Evolutionary conservation across 2,113 vertebrate genomes (phyloP), one percentile per base, ranked within the genome.

Genomic region (Fregata magnificens): DNA sequence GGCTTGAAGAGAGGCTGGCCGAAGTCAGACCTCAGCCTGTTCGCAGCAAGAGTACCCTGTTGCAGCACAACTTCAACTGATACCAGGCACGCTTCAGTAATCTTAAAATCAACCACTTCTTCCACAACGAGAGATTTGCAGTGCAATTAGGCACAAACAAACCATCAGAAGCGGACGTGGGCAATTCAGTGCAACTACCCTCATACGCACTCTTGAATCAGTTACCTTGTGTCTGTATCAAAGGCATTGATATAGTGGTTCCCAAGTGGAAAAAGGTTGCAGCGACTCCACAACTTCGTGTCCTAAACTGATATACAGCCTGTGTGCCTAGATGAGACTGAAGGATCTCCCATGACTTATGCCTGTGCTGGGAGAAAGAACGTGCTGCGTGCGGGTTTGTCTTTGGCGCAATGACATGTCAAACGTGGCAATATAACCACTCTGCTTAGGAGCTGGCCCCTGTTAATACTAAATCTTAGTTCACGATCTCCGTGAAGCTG

Each of bases 81-180:
- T 25, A 70, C 3, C 45, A 63, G 45, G 45, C 53, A 73, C 1
- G 1, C 61, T 87, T 50, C 45, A 22, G 45, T 50, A 82, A 94
- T 82, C 78, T 87, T 70, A 76, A 92, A 87, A 95, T 61, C 93
- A 87, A n/a, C 61, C 83, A 72, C 86, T 91, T 72, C 49, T 89
- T 79, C 65, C 83, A 61, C 62, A 79, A 36, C 4, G 11, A 77
- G 81, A 36, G 70, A 63, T 85, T 63, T 77, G 49, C 66, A 62
- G 84, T 38, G 74, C 42, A 62, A 44, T 80, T 80, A 65, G 40
- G 62, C 49, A 47, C 63, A 63, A 78, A 80, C 17, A 49, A 88
- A 47, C n/a, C 52, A 28, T 42, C 36, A 65, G 77, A 79, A 93
- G 53, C 3, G 2, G 59, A 82, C 1, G 2, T 2, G 11, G 61